A percentile compares a stretch with the other conserved stretches of the same genome.
phyloP scores from a whole-genome alignment of 2,797 vertebrate species.

The Morus bassanus region DNA sequence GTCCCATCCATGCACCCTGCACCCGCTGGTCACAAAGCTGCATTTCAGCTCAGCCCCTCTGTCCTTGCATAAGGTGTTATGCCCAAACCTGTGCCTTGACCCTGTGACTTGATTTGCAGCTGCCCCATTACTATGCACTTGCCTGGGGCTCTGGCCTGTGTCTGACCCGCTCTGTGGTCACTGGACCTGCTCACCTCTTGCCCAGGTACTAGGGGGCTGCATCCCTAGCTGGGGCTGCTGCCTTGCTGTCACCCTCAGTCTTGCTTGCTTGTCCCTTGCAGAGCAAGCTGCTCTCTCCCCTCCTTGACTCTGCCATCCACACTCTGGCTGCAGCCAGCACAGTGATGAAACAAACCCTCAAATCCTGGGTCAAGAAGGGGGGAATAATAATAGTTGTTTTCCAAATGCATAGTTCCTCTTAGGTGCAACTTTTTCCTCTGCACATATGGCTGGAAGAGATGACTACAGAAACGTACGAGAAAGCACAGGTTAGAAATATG shows the following conservation, averaged over 20 bases:
- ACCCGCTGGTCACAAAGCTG: neutral
- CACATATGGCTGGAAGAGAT: neutral
- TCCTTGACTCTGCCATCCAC: neutral
- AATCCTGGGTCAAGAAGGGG: neutral
- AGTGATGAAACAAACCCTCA: neutral
- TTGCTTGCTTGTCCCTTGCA: neutral
- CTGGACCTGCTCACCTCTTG: neutral
- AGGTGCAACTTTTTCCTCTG: neutral
- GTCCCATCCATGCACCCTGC: neutral
- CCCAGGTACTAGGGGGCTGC: neutral
- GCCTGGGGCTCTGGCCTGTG: neutral
- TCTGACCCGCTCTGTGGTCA: neutral
- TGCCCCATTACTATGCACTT: neutral
- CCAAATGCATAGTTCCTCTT: neutral
- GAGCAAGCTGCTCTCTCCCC: neutral
- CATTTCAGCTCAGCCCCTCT: accelerated
- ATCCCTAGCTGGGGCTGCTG: neutral
- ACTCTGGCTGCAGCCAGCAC: neutral
- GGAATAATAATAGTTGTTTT: neutral
- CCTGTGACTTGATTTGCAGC: neutral
- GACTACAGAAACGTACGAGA: neutral
- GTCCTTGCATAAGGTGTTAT: neutral
- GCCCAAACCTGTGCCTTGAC: neutral
- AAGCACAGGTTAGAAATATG: neutral
- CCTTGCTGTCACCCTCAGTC: neutral